These are phyloP conservation scores for Delia radicum DNA, from an alignment of 1,140 invertebrate species.

Conservation along the genomic window DNA sequence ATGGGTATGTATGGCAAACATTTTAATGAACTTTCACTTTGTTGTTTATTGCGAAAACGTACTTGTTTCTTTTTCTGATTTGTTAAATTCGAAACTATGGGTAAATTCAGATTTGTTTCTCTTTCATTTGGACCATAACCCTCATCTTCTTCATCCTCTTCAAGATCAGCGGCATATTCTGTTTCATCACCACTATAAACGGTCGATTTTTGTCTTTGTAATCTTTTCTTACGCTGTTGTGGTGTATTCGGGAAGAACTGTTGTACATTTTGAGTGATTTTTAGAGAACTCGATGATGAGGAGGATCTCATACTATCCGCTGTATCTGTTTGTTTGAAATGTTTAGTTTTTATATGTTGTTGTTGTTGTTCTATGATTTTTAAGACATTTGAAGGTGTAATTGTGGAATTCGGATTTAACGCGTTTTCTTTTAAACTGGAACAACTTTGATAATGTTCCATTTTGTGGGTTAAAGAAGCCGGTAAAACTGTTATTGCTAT, in stretches of 20 bases:
- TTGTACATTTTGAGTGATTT: neutral
- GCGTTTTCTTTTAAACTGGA: neutral
- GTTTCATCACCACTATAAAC: conserved; percentile 32
- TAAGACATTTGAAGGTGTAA: neutral
- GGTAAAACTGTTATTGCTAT: too few species aligned
- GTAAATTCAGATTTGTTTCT: neutral
- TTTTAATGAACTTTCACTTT: neutral
- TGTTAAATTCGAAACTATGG: neutral
- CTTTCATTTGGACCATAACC: neutral
- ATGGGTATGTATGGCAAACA: neutral
- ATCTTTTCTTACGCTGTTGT: conserved; percentile 33
- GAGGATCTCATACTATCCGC: neutral
- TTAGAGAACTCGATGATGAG: neutral
- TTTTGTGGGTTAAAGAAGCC: neutral
- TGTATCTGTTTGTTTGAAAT: neutral
- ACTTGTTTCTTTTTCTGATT: conserved; percentile 23
- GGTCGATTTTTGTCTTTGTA: neutral
- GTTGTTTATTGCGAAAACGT: conserved; percentile 11
- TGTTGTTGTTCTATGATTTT: neutral
- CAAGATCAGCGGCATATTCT: conserved; percentile 44
- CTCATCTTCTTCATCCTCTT: conserved; percentile 35
- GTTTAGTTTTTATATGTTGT: neutral
- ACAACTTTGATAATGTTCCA: neutral
- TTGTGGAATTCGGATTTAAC: neutral
- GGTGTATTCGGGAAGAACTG: neutral